Percentiles rank a stretch among this genome's conserved stretches.
Evolutionary conservation across 2,797 vertebrate genomes (phyloP).

Genomic region (Oceanodroma leucorhoa): DNA sequence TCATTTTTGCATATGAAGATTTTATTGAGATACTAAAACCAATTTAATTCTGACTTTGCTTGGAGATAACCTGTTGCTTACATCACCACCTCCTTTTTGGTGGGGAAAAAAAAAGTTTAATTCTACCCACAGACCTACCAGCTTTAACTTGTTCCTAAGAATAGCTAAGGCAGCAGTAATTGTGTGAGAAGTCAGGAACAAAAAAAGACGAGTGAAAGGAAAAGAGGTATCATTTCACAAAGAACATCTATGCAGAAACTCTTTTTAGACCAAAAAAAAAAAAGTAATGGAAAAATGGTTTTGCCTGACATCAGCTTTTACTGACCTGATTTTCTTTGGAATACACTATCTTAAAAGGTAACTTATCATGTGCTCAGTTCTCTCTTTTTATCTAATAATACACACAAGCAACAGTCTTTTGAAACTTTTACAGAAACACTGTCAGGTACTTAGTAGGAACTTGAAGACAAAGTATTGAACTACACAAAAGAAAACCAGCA

Average conservation of each 20-base stretch:
- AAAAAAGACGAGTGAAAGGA: not conserved
- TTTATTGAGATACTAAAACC: not conserved
- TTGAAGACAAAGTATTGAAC: not conserved
- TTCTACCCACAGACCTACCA: not conserved
- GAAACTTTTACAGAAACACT: constrained; percentile 23
- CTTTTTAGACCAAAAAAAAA: not conserved
- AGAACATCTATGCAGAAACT: not conserved
- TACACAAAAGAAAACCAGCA: constrained; percentile 1
- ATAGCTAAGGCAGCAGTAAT: not conserved
- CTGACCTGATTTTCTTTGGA: constrained; percentile 30
- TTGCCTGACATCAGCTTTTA: constrained; percentile 5
- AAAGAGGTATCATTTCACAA: not conserved
- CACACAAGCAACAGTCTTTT: not conserved
- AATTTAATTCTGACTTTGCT: not conserved
- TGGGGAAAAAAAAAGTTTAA: not conserved
- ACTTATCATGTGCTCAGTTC: not conserved
- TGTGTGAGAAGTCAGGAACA: not conserved
- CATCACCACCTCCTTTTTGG: not conserved
- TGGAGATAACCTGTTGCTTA: not conserved
- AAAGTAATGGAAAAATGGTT: not conserved
- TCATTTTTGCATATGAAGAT: not conserved
- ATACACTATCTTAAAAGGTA: not conserved
- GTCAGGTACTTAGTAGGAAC: not conserved
- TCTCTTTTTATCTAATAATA: constrained; percentile 32
- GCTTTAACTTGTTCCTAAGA: not conserved